Percentiles rank a stretch among this genome's conserved stretches.
Conservation (phyloP, 2,797 vertebrate species). For the Lateolabrax maculatus region DNA sequence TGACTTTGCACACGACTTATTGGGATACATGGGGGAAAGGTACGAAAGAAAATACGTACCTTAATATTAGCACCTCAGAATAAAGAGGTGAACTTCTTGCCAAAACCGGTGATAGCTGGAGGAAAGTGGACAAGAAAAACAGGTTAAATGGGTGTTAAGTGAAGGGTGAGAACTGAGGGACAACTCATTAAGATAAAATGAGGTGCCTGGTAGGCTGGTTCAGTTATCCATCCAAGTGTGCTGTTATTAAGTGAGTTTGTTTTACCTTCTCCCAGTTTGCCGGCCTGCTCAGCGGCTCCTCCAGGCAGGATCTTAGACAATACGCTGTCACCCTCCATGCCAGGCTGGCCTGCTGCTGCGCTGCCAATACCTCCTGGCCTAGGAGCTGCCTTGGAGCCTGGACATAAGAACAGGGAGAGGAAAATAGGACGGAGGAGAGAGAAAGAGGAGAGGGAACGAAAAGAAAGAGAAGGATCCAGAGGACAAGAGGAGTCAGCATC, state of each 20-base stretch:
- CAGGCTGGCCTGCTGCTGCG: constrained; percentile 87
- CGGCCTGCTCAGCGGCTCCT: constrained; percentile 96
- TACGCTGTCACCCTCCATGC: constrained; percentile 91
- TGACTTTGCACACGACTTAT: neutral
- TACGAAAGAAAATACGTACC: constrained; percentile 76
- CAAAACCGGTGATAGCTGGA: constrained; percentile 95
- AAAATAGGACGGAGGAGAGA: neutral
- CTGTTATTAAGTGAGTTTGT: neutral
- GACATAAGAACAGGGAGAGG: constrained; percentile 16
- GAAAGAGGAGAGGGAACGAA: neutral
- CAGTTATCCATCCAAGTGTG: neutral
- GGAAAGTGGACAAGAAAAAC: constrained; percentile 17
- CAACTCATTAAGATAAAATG: neutral
- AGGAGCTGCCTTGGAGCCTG: constrained; percentile 89
- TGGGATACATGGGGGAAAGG: neutral
- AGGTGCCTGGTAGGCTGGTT: neutral
- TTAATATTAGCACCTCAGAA: constrained; percentile 90
- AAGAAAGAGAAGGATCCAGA: neutral
- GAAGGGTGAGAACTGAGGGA: neutral
- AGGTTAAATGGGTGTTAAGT: neutral
- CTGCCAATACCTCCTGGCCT: constrained; percentile 88
- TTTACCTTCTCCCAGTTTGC: constrained; percentile 97
- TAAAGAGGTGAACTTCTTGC: constrained; percentile 99
- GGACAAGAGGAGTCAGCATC: neutral
- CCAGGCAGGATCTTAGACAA: constrained; percentile 98